Conservation (phyloP, 1,140 invertebrate genomes). For the honey bee (Apis mellifera) region Amel_HAv3.1 CM009931.2:14919001-14919500, state of each 20-base stretch:
- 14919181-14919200: conserved; percentile 17
- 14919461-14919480: not conserved
- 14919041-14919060: not conserved
- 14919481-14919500: conserved; percentile 14
- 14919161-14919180: too few species aligned
- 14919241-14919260: not conserved
- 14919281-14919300: not conserved
- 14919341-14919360: not conserved
- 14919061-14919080: not conserved
- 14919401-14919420: not conserved
- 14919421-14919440: not conserved
- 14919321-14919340: not conserved
- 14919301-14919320: not conserved
- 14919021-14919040: conserved; percentile 11
- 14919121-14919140: not conserved
- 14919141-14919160: too few species aligned
- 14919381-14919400: too few species aligned
- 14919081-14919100: too few species aligned
- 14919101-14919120: not conserved
- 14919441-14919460: not conserved
- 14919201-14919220: conserved; percentile 43
- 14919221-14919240: not conserved
- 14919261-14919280: not conserved
- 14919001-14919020: conserved; percentile 25
- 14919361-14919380: not conserved